These are phyloP conservation scores for Pangasius sanitwongsei DNA, from an alignment of 2,797 vertebrate species.

Conservation along the genomic window DNA sequence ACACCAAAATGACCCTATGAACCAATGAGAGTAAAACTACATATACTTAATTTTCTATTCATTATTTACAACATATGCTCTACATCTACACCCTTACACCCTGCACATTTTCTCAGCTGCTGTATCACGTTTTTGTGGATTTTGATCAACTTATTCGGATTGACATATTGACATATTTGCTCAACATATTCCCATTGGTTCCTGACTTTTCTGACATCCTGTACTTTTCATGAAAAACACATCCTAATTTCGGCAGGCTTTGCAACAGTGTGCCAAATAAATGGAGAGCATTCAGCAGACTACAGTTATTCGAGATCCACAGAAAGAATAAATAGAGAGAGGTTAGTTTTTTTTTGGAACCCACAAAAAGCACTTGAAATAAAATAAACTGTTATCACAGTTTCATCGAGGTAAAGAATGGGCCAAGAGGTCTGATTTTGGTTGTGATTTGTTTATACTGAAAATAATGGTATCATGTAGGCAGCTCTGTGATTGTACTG, in stretches of 20 bases:
- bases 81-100: background rate
- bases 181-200: background rate
- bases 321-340: background rate
- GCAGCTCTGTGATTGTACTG: background rate
- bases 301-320: background rate
- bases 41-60: background rate
- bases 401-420: background rate
- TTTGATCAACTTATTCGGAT: too few relatives aligned
- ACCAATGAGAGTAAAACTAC: background rate
- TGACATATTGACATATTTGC: background rate
- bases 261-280: background rate
- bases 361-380: background rate
- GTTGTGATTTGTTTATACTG: conserved; percentile 7
- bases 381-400: background rate
- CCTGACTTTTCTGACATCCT: background rate
- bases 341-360: background rate
- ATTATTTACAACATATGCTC: background rate
- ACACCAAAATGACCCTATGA: background rate
- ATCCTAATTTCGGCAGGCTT: background rate
- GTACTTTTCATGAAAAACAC: too few relatives aligned
- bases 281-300: background rate
- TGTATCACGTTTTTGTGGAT: background rate
- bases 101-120: background rate
- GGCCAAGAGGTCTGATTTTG: background rate
- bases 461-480: background rate